Evolutionary conservation across 2,888 invertebrate species (phyloP).

Genomic region (Rhagonycha fulva): DNA sequence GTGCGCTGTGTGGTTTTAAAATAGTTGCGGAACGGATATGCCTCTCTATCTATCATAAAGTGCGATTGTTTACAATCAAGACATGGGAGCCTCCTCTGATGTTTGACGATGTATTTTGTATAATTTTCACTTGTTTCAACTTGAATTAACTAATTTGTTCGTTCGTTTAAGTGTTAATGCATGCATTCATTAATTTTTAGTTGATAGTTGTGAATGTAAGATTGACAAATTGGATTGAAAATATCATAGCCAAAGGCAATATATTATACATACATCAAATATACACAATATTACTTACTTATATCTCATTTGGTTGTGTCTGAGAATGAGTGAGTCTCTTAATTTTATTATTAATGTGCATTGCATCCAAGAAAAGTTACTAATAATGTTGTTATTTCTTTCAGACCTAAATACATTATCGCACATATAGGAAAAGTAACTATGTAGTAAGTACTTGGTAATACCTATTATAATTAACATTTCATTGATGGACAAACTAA

Average conservation of each 20-base stretch:
- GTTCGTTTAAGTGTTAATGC: constrained; percentile 5
- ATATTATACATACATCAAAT: constrained; percentile 33
- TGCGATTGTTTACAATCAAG: constrained; percentile 58
- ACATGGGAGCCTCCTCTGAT: constrained; percentile 58
- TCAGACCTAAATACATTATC: constrained; percentile 51
- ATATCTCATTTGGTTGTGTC: not conserved
- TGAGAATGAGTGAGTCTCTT: constrained; percentile 8
- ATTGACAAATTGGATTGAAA: constrained; percentile 14
- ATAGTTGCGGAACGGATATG: constrained; percentile 46
- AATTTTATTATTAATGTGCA: constrained; percentile 3
- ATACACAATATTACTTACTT: not conserved
- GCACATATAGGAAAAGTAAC: constrained; percentile 54
- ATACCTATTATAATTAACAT: not conserved
- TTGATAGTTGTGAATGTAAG: not conserved
- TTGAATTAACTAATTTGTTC: not conserved
- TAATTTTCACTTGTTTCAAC: constrained; percentile 16
- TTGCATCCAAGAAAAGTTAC: not conserved
- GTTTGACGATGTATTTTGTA: constrained; percentile 47
- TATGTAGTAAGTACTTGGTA: constrained; percentile 62
- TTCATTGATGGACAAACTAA: not conserved
- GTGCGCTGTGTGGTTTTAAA: constrained; percentile 44
- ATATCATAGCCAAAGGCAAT: constrained; percentile 47
- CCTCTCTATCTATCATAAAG: constrained; percentile 48
- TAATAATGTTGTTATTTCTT: constrained; percentile 40
- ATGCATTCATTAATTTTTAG: constrained; percentile 11